Conservation (phyloP, 2,113 vertebrate genomes). For the Alosa alosa region DNA sequence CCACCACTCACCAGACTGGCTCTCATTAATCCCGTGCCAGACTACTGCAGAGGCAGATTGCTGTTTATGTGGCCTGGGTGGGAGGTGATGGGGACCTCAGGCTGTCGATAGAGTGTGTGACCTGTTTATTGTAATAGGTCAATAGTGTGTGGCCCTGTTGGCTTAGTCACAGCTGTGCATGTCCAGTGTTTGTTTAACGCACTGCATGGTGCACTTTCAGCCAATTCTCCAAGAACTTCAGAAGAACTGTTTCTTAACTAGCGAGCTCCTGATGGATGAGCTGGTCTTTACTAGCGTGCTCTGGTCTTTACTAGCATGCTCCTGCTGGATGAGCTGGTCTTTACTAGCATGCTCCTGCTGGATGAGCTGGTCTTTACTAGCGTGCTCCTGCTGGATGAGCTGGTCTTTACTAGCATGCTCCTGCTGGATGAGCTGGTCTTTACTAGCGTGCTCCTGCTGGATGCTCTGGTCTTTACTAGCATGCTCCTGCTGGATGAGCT, state of each 20-base stretch:
- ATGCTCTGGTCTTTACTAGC: no score
- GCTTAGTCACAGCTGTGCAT: neutral
- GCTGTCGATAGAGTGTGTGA: neutral
- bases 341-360: no score
- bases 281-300: neutral
- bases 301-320: no score
- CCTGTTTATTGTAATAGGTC: neutral
- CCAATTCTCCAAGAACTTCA: neutral
- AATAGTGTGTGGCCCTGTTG: neutral
- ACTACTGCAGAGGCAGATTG: neutral
- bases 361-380: no score
- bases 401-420: no score
- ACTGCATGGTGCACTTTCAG: neutral
- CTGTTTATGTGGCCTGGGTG: neutral
- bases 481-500: no score
- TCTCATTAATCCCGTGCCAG: neutral
- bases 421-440: no score
- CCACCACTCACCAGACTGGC: neutral
- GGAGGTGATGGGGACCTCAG: neutral
- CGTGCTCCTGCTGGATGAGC: no score
- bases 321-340: no score
- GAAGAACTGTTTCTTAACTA: neutral
- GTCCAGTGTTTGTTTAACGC: neutral
- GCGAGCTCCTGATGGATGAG: neutral
- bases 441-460: no score